Conservation (phyloP, 1,140 invertebrate genomes). For the Drosophila navojoa region DNA sequence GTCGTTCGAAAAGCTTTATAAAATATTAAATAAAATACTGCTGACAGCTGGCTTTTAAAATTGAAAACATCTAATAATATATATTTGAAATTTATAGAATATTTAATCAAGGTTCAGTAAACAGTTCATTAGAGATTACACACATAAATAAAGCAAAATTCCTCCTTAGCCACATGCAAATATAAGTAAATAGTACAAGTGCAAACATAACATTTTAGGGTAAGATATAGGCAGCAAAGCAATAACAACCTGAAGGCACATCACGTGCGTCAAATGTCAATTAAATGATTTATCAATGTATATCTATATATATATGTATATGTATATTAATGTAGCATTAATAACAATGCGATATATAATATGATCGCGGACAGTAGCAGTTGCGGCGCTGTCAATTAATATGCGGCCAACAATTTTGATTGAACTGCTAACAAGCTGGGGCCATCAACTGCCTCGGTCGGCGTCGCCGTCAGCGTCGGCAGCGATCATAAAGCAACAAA, state of each 20-base stretch:
- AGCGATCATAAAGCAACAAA: conserved; percentile 65
- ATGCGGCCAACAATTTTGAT: conserved; percentile 76
- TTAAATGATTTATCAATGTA: conserved; percentile 63
- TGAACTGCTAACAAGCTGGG: conserved; percentile 70
- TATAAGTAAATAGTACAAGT: not conserved
- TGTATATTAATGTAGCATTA: conserved; percentile 55
- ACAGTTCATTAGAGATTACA: not conserved
- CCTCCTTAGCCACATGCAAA: not conserved
- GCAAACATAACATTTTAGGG: not conserved
- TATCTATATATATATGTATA: conserved; percentile 51
- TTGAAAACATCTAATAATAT: conserved; percentile 11
- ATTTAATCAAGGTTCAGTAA: not conserved
- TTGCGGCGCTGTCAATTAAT: conserved; percentile 58
- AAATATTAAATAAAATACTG: not conserved
- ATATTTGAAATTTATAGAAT: conserved; percentile 20
- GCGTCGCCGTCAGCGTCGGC: conserved; percentile 5
- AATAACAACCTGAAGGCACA: conserved; percentile 49
- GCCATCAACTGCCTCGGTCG: conserved; percentile 10
- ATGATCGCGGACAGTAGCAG: conserved; percentile 58
- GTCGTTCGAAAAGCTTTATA: not conserved
- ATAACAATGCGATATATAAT: conserved; percentile 61
- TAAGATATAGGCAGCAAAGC: not conserved
- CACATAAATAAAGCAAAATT: not conserved
- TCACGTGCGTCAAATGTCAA: conserved; percentile 75
- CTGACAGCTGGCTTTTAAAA: not conserved